Evolutionary conservation across 1,140 invertebrate species (phyloP), one percentile per base, ranked within the genome.

Genomic region (Thaumatotibia leucotreta): DNA sequence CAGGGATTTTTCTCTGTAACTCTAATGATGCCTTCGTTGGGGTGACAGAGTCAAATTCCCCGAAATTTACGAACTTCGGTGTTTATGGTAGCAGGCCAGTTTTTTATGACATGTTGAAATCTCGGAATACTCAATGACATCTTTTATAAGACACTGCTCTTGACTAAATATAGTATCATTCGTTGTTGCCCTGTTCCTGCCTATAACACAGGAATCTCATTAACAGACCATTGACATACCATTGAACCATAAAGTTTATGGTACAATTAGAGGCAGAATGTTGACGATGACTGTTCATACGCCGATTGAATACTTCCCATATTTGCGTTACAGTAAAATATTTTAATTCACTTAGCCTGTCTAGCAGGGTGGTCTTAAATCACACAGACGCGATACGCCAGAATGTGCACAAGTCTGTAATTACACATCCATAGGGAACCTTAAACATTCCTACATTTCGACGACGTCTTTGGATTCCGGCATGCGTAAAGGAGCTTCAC

Each of bases 391-490:
- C 24, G 24, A 58, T 20, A 58, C 24, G 52, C 14, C 24, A 58
- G 23, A 58, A 27, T 58, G 52, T 58, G 29, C 52, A 58, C 20
- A 58, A 27, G 23, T 45, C 52, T n/a, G 52, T 58, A 58, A 58
- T 58, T 58, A 58, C 27, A 29, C 11, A 23, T 4, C 52, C 24
- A 58, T 58, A 23, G 8, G 52, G 50, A 54, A 54, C 52, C 24
- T 58, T 17, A 14, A 58, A 29, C 52, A 58, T 27, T 58, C 52
- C 52, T 54, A 45, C 14, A 45, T 20, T 45, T 45, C n/a, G 52
- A 11, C 24, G 23, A 20, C 24, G 52, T 27, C 52, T 58, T 58
- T 58, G 52, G 14, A 58, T 58, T 58, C 52, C 24, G 23, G 50
- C 23, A 20, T 45, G 52, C 24, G 52, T 58, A 27, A 58, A 58